Base-by-base conservation (phyloP, 2,113 vertebrate species). In the Hydropotes inermis region DNA sequence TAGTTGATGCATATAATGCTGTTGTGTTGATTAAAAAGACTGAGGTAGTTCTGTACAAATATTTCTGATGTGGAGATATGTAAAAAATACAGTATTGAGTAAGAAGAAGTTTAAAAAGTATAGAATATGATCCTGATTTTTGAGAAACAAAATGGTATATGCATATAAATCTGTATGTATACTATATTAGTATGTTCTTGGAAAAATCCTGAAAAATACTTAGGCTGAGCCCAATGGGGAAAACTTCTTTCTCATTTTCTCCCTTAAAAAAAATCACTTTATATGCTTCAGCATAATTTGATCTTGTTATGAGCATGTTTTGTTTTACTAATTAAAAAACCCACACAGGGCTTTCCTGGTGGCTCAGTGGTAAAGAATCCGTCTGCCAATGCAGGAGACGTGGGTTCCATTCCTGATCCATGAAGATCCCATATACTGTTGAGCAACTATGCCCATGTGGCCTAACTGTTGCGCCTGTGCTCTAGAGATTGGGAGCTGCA, bases 1-100 rank as follows among this genome's bases (percentile, higher is more conserved):
- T 76, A 70, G 54, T 27, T 91, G 55, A 78, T 76, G 25, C 17
- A 12, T 36, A 67, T 39, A 92, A 89, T 55, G 55, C 23, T 86
- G 23, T 97, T 57, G n/a, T 90, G n/a, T 94, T 90, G 90, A 74
- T 67, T 85, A 25, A 97, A 87, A 94, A 94, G 33, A 89, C 60
- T 74, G 85, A 87, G 33, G 3, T 25, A 83, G 10, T 82, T 89
- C 28, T 90, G 13, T 45, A 81, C 17, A 33, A 54, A 76, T 70
- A 70, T 70, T n/a, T 70, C 10, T 23, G 25, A 39, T 82, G 15
- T 89, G 54, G 61, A 94, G n/a, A 76, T 78, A 93, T 5, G 36
- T 74, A 87, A 92, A 50, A 87, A 76, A 30, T 84, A 67, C 7
- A 90, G 14, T 21, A 30, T 25, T 82, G 45, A 94, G 11, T 84